Percentiles rank a stretch among this genome's conserved stretches.
phyloP scores from a whole-genome alignment of 2,888 invertebrate species.

The Epinotia nisella region DNA sequence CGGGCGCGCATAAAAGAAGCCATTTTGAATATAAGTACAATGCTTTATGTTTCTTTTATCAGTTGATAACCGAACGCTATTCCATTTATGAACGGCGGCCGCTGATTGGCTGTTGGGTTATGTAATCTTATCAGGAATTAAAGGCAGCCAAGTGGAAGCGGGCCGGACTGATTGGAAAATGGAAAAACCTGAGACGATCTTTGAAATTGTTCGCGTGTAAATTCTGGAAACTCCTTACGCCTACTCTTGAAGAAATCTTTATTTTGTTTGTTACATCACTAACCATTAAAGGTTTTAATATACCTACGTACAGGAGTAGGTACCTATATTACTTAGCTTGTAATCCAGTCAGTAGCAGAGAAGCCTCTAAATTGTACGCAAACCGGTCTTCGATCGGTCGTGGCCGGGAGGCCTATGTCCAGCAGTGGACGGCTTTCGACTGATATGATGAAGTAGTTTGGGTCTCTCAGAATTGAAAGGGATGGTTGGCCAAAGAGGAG shows the following conservation, averaged over 20 bases:
- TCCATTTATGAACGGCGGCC: conserved; percentile 73
- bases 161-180: conserved; percentile 33
- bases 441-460: too few species aligned
- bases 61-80: conserved; percentile 68
- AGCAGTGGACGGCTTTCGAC: too few species aligned
- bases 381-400: too few species aligned
- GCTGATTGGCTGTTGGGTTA: conserved; percentile 69
- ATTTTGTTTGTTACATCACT: background rate
- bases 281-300: too few species aligned
- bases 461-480: too few species aligned
- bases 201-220: background rate
- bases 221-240: background rate
- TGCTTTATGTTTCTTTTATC: conserved; percentile 69
- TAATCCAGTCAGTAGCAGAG: background rate
- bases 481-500: too few species aligned
- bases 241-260: background rate
- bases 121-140: conserved; percentile 66
- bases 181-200: background rate
- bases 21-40: conserved; percentile 81
- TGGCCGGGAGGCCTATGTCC: too few species aligned
- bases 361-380: too few species aligned
- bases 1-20: conserved; percentile 70
- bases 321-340: too few species aligned
- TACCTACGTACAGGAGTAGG: too few species aligned
- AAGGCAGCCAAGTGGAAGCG: conserved; percentile 68